Conservation (phyloP, 2,113 vertebrate species). For the Chaenogobius annularis region DNA sequence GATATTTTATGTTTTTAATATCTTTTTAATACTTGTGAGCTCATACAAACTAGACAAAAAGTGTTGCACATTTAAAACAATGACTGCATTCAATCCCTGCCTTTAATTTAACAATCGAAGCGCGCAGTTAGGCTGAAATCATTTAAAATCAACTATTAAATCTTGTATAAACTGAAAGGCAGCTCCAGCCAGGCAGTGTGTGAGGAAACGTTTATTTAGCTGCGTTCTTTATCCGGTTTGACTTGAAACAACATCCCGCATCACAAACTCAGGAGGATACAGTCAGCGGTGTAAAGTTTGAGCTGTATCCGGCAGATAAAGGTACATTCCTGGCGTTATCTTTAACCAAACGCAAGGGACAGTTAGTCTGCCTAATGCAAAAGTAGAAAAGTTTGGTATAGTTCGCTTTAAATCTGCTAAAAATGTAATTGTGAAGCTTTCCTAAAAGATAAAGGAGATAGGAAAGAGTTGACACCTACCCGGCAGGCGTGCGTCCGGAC, state of each 20-base stretch:
- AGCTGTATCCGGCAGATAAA: not conserved
- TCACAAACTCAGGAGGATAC: not conserved
- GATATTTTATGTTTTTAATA: too few species aligned
- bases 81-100: too few species aligned
- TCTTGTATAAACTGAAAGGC: not conserved
- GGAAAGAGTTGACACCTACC: slow-evolving; percentile 39
- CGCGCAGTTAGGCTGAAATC: too few species aligned
- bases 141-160: not conserved
- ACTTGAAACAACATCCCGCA: not conserved
- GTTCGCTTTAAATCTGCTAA: not conserved
- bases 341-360: not conserved
- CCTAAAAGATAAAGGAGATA: not conserved
- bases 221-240: not conserved
- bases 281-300: not conserved
- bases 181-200: not conserved
- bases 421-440: not conserved
- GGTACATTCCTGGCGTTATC: not conserved
- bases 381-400: not conserved
- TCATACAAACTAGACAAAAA: too few species aligned
- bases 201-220: not conserved
- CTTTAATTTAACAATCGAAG: too few species aligned
- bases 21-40: too few species aligned
- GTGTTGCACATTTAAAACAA: too few species aligned
- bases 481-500: slow-evolving; percentile 10
- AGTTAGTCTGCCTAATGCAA: not conserved